Evolutionary conservation across 2,888 invertebrate genomes (phyloP).

Genomic region (Aplocera efformata): DNA sequence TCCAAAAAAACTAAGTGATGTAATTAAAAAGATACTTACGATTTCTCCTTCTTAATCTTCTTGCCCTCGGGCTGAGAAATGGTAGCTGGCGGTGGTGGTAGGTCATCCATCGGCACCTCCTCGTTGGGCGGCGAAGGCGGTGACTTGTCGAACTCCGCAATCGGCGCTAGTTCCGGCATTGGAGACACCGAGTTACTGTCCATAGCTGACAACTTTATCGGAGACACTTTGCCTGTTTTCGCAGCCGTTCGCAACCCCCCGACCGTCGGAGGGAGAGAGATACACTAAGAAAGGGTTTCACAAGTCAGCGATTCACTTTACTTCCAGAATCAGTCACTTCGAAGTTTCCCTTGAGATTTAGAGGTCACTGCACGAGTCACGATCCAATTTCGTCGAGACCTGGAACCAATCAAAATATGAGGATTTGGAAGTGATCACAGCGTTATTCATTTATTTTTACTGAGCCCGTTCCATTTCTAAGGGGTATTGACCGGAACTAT

Average conservation of each 20-base stretch:
- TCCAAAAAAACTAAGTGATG: too few relatives aligned
- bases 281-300: constrained; percentile 15
- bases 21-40: constrained; percentile 52
- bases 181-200: constrained; percentile 85
- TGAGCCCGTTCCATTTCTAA: constrained; percentile 10
- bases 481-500: constrained; percentile 34
- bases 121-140: constrained; percentile 83
- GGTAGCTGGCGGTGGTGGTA: constrained; percentile 83
- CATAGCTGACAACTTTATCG: constrained; percentile 81
- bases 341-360: constrained; percentile 2
- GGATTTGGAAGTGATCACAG: constrained; percentile 47
- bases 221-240: constrained; percentile 77
- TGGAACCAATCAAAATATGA: background rate
- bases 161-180: constrained; percentile 84
- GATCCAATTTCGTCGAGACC: background rate
- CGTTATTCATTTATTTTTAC: constrained; percentile 43
- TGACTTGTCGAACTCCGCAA: constrained; percentile 86
- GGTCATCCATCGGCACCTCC: constrained; percentile 82
- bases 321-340: constrained; percentile 1
- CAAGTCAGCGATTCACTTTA: constrained; percentile 1
- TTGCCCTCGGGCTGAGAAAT: constrained; percentile 80
- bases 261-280: constrained; percentile 52
- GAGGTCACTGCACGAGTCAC: background rate
- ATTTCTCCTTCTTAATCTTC: constrained; percentile 56
- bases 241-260: constrained; percentile 49